phyloP scores from a whole-genome alignment of 2,113 vertebrate genomes.

The Anolis carolinensis region DNA sequence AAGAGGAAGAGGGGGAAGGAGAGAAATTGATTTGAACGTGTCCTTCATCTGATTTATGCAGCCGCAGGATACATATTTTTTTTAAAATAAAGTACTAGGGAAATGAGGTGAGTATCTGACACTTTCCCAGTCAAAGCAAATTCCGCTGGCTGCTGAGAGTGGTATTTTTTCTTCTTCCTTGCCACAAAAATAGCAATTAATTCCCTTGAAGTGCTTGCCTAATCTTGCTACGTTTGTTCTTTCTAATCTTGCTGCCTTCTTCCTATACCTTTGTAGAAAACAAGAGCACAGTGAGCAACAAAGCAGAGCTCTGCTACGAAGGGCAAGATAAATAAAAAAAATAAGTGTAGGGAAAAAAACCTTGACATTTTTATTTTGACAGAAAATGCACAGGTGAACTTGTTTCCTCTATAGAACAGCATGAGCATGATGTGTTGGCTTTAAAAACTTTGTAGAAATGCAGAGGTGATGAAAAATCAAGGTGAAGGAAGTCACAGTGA shows the following conservation, averaged over 20 bases:
- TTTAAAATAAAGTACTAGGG: constrained; percentile 32
- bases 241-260: not conserved
- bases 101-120: constrained; percentile 28
- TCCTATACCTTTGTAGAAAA: constrained; percentile 9
- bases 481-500: constrained; percentile 30
- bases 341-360: constrained; percentile 2
- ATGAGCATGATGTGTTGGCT: constrained; percentile 55
- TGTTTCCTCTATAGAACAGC: constrained; percentile 49
- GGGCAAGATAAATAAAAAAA: not conserved
- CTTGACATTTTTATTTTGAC: constrained; percentile 26
- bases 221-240: not conserved
- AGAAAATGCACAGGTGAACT: constrained; percentile 35
- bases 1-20: constrained; percentile 14
- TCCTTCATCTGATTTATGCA: constrained; percentile 45
- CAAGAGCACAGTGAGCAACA: constrained; percentile 39
- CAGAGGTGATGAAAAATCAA: constrained; percentile 41
- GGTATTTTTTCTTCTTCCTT: not conserved
- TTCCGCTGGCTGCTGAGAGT: not conserved
- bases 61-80: constrained; percentile 21
- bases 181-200: constrained; percentile 21
- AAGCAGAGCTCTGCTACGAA: constrained; percentile 27
- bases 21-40: constrained; percentile 49
- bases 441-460: not conserved
- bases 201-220: constrained; percentile 5
- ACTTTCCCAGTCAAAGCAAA: constrained; percentile 15